Percentiles rank a stretch among this genome's conserved stretches.
phyloP scores from a whole-genome alignment of 2,113 vertebrate species.

The Apaloderma vittatum region DNA sequence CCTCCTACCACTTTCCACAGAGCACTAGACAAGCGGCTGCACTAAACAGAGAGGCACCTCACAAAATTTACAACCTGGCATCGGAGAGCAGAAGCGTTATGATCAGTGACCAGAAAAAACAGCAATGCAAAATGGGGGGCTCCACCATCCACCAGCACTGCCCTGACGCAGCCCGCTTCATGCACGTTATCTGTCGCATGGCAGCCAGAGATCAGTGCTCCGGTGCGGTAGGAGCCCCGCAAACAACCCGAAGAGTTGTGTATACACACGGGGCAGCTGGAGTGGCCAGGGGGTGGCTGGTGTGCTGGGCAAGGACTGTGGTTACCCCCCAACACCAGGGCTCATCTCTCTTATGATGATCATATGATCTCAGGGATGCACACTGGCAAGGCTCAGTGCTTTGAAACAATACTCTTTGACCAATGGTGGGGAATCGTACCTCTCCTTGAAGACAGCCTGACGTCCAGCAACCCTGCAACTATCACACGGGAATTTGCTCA shows the following conservation, averaged over 20 bases:
- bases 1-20: rapidly evolving
- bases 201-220: background rate
- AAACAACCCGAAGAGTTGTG: too few species aligned
- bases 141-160: background rate
- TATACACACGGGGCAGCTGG: rapidly evolving
- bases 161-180: rapidly evolving
- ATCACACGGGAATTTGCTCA: background rate
- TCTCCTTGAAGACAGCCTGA: background rate
- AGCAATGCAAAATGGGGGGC: rapidly evolving
- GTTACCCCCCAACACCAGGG: background rate
- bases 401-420: background rate
- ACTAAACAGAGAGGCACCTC: background rate
- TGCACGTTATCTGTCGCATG: rapidly evolving
- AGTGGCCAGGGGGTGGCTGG: rapidly evolving
- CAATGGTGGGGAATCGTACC: rapidly evolving
- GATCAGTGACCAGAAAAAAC: background rate
- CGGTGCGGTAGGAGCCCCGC: rapidly evolving
- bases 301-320: rapidly evolving
- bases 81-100: background rate
- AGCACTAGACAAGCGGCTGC: background rate
- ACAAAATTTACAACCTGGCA: background rate
- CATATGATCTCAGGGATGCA: background rate
- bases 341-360: too few species aligned
- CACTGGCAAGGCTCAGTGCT: background rate
- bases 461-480: background rate